Evolutionary conservation across 2,113 vertebrate genomes (phyloP).

Genomic region (Seriola quinqueradiata): DNA sequence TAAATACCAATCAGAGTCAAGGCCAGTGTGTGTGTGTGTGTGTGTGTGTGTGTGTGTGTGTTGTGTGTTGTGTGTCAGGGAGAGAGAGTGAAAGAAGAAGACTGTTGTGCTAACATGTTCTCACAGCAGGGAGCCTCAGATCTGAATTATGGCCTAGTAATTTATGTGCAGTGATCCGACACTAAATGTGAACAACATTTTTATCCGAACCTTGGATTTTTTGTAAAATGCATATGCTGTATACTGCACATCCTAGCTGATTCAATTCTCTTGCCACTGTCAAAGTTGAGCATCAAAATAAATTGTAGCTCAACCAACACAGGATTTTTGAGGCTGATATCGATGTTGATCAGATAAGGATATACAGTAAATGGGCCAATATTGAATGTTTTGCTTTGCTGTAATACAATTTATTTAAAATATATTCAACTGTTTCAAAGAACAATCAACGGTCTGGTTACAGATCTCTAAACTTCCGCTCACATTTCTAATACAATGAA

Average conservation of each 20-base stretch:
- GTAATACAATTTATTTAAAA: too few relatives aligned
- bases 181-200: neutral
- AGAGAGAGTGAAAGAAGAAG: neutral
- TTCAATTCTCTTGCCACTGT: neutral
- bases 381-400: too few relatives aligned
- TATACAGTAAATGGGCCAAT: too few relatives aligned
- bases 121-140: conserved; percentile 22
- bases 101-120: conserved; percentile 3
- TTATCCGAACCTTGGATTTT: neutral
- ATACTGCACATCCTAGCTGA: neutral
- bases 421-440: neutral
- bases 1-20: conserved; percentile 22
- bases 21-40: neutral
- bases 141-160: conserved; percentile 1
- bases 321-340: too few relatives aligned
- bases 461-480: neutral
- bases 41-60: neutral
- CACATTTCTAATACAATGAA: neutral
- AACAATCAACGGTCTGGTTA: neutral
- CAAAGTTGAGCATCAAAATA: neutral
- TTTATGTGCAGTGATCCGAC: neutral
- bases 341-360: too few relatives aligned
- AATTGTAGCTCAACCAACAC: too few relatives aligned
- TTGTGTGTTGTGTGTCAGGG: neutral
- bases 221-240: neutral